Percentiles rank a stretch among this genome's conserved stretches.
Evolutionary conservation across 2,888 invertebrate genomes (phyloP).

Genomic region (Pristionchus entomophagus): DNA sequence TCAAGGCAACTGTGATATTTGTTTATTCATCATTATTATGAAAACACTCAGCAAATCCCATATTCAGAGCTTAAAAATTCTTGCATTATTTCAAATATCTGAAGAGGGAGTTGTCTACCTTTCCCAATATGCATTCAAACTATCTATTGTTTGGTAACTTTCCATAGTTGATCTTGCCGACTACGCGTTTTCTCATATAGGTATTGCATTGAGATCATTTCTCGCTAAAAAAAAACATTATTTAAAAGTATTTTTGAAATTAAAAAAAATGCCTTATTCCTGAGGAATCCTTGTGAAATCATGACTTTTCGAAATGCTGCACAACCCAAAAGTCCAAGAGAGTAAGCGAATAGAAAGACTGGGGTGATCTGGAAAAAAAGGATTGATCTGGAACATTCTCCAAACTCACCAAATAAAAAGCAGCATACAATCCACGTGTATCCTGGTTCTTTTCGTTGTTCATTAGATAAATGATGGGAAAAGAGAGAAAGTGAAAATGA

Average conservation of each 20-base stretch:
- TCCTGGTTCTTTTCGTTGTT: background rate
- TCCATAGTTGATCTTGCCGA: background rate
- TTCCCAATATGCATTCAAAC: too few species aligned
- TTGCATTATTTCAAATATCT: too few species aligned
- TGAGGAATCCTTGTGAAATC: background rate
- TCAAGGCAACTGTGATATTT: too few species aligned
- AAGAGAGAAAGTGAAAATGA: background rate
- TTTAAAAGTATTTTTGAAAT: background rate
- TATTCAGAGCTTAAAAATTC: too few species aligned
- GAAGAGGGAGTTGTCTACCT: too few species aligned
- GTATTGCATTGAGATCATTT: background rate
- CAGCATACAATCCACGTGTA: background rate
- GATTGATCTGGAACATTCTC: background rate
- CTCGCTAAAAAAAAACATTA: background rate
- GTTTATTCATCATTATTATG: too few species aligned
- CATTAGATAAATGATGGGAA: background rate
- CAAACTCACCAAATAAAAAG: background rate
- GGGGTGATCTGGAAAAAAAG: background rate
- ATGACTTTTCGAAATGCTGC: background rate
- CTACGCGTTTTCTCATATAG: background rate
- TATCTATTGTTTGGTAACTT: background rate
- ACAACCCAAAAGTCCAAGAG: background rate
- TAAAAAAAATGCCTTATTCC: background rate
- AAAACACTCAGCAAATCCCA: too few species aligned
- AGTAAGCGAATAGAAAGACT: background rate